Evolutionary conservation across 2,888 invertebrate genomes (phyloP).

Genomic region (Belgica antarctica): DNA sequence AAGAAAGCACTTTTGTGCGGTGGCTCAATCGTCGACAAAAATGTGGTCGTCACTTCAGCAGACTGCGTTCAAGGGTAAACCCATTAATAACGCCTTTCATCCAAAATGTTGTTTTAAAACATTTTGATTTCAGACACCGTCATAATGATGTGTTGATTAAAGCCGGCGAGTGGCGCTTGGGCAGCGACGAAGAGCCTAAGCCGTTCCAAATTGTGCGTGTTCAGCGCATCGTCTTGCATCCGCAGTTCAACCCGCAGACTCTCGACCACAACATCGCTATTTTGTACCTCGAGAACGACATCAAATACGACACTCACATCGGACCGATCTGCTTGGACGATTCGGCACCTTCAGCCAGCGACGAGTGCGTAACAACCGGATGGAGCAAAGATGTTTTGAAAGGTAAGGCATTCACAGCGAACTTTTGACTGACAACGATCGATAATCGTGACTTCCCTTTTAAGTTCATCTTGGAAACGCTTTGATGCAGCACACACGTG

Average conservation of each 20-base stretch:
- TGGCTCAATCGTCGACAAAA: constrained; percentile 72
- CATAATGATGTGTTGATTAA: constrained; percentile 71
- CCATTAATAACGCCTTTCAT: background rate
- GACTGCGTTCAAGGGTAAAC: constrained; percentile 74
- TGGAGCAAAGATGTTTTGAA: constrained; percentile 79
- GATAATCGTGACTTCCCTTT: constrained; percentile 45
- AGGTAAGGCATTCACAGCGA: constrained; percentile 64
- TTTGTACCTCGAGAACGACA: constrained; percentile 64
- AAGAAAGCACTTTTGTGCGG: constrained; percentile 74
- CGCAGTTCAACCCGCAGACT: constrained; percentile 63
- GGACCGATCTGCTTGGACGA: constrained; percentile 72
- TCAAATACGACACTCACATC: constrained; percentile 67
- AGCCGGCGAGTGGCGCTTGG: constrained; percentile 80
- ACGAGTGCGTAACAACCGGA: constrained; percentile 73
- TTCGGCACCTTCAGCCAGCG: constrained; percentile 58
- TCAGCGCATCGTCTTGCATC: constrained; percentile 67
- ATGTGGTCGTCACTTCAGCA: constrained; percentile 75
- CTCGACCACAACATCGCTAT: constrained; percentile 70
- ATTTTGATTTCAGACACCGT: constrained; percentile 57
- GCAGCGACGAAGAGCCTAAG: constrained; percentile 74
- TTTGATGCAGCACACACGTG: constrained; percentile 71
- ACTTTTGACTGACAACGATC: constrained; percentile 39
- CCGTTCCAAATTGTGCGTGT: constrained; percentile 76
- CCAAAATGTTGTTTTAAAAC: constrained; percentile 45
- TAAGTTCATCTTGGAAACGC: constrained; percentile 72